Conservation (phyloP, 2,888 invertebrate species). For the Eumacrocentrus americanus region DNA sequence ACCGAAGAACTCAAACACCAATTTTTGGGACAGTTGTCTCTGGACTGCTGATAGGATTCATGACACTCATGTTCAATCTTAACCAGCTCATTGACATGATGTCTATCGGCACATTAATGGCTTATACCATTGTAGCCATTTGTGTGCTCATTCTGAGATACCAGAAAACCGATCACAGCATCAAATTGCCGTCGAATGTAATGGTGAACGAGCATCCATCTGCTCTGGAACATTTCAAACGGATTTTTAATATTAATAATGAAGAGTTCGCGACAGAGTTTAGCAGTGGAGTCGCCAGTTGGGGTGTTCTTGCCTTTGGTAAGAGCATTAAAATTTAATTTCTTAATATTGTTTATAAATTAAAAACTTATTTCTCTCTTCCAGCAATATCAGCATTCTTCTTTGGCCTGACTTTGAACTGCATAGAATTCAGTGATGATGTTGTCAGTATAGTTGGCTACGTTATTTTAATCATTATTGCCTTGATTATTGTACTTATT, state of each 20-base stretch:
- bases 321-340: conserved; percentile 48
- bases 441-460: conserved; percentile 56
- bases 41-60: conserved; percentile 77
- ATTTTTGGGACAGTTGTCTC: conserved; percentile 77
- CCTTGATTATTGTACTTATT: conserved; percentile 62
- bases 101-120: conserved; percentile 90
- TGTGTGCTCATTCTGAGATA: conserved; percentile 85
- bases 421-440: conserved; percentile 49
- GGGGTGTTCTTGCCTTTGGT: conserved; percentile 67
- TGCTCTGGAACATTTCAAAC: conserved; percentile 56
- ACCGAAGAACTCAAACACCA: conserved; percentile 79
- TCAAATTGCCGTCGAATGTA: conserved; percentile 40
- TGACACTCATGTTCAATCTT: conserved; percentile 89
- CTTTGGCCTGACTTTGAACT: conserved; percentile 64
- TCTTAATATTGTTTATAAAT: neutral
- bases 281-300: conserved; percentile 71
- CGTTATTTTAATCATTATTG: conserved; percentile 62
- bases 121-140: conserved; percentile 90
- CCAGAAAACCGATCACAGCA: conserved; percentile 42
- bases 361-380: no score
- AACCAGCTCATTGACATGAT: conserved; percentile 94
- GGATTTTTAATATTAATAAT: conserved; percentile 75
- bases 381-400: conserved; percentile 66
- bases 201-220: conserved; percentile 44
- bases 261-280: conserved; percentile 71